Evolutionary conservation across 2,113 vertebrate genomes (phyloP).

Genomic region (Martes martes): DNA sequence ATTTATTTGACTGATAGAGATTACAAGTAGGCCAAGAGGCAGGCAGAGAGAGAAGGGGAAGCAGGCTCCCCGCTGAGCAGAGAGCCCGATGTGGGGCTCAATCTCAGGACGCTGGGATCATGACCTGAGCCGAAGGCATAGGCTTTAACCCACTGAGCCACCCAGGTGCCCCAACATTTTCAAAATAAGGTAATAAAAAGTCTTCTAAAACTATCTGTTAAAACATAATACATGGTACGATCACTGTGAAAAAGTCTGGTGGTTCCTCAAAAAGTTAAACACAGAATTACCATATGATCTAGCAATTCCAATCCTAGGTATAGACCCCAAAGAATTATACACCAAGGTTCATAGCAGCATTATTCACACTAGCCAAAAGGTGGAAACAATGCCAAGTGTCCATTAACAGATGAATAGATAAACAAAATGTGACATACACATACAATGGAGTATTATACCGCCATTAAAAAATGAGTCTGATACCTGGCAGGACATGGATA

Average conservation of each 20-base stretch:
- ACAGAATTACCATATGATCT: not conserved
- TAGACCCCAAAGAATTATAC: not conserved
- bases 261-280: not conserved
- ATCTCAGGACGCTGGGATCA: too few relatives aligned
- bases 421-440: not conserved
- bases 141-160: too few relatives aligned
- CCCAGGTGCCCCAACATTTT: too few relatives aligned
- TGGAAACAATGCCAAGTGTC: not conserved
- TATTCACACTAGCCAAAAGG: not conserved
- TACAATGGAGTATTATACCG: not conserved
- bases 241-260: not conserved
- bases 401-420: not conserved
- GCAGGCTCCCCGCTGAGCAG: too few relatives aligned
- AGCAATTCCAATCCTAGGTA: slow-evolving; percentile 7
- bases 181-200: not conserved
- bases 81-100: too few relatives aligned
- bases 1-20: too few relatives aligned
- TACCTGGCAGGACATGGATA: not conserved
- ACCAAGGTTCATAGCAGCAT: not conserved
- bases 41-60: too few relatives aligned
- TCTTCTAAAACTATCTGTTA: slow-evolving; percentile 8
- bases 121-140: too few relatives aligned
- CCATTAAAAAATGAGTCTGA: not conserved
- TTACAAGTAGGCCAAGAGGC: too few relatives aligned
- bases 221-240: not conserved